Evolutionary conservation across 2,797 vertebrate genomes (phyloP).

Genomic region (Decapterus maruadsi): DNA sequence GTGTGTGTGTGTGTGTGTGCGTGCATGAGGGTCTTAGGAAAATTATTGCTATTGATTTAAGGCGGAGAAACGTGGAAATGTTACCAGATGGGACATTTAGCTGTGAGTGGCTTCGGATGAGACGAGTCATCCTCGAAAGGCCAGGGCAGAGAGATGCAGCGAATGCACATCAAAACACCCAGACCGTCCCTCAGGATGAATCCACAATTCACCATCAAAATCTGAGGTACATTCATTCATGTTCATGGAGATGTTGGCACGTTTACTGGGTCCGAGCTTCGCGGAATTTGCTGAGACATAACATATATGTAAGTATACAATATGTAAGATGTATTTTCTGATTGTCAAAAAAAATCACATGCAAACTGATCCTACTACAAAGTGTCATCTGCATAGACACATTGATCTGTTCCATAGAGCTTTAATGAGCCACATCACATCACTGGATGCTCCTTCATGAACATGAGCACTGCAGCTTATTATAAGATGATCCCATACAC

Average conservation of each 20-base stretch:
- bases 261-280: not conserved
- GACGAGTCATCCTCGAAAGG: conserved; percentile 81
- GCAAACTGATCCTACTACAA: not conserved
- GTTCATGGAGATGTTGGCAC: conserved; percentile 7
- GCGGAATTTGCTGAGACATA: not conserved
- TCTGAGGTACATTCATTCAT: conserved; percentile 28
- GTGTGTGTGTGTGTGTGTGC: conserved; percentile 55
- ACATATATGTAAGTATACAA: not conserved
- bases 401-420: not conserved
- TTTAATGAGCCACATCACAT: not conserved
- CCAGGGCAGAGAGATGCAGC: conserved; percentile 63
- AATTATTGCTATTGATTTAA: conserved; percentile 99
- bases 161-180: conserved; percentile 66
- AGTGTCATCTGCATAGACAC: not conserved
- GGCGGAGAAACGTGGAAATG: conserved; percentile 95
- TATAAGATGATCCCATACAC: not conserved
- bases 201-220: conserved; percentile 26
- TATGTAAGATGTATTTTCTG: not conserved
- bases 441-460: not conserved
- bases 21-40: conserved; percentile 86
- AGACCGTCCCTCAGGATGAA: conserved; percentile 40
- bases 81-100: conserved; percentile 98
- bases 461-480: not conserved
- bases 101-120: conserved; percentile 90
- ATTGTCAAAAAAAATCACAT: not conserved